Base-by-base conservation (phyloP, 1,140 invertebrate species). In the Cherax destructor region DNA sequence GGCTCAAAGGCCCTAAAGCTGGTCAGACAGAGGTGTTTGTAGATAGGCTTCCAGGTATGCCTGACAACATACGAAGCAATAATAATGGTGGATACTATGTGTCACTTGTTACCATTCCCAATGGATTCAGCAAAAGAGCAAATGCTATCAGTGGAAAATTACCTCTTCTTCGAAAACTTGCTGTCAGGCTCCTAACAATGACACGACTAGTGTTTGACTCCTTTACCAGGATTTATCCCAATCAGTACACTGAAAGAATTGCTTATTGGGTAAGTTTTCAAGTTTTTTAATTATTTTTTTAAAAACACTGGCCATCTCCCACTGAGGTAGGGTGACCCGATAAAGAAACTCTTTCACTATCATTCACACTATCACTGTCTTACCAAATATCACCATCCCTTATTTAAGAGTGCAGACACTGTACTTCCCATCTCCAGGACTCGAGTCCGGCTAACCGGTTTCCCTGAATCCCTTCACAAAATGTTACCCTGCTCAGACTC, bases 1-100 rank as follows among this genome's bases (percentile, higher is more conserved):
- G 97, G 94, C 94, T 98, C 78, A 96, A 96, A 94, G 96, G 98
- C 21, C 95, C 95, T 4, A 97, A 97, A 91, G 96, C 96, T 93
- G 97, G 97, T n/a, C 95, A 95, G 89, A 94, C 94, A 3, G 97
- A 98, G 93, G 94, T 97, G 1, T 97, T 98, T 93, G 93, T 96
- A n/a, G 96, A 97, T 93, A 96, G 96, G 79, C 94, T 98, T 88
- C 97, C 97, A 79, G 97, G 97, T 93, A 86, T 95, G 10, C 97
- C 97, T n/a, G 97, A 98, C 94, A 98, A 98, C 94, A 94, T 98
- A 56, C 95, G 96, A 72, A 94, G 94, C 0, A 96, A 97, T 93
- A 95, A 95, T 41, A 94, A 95, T 50, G 96, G 96, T 52, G 97
- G 96, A 11, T 96, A 97, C 93, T 95, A 97, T 88, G 95, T 97